These are phyloP conservation scores for Campoplex nolae DNA, from an alignment of 2,888 invertebrate genomes.

Conservation along the genomic window DNA sequence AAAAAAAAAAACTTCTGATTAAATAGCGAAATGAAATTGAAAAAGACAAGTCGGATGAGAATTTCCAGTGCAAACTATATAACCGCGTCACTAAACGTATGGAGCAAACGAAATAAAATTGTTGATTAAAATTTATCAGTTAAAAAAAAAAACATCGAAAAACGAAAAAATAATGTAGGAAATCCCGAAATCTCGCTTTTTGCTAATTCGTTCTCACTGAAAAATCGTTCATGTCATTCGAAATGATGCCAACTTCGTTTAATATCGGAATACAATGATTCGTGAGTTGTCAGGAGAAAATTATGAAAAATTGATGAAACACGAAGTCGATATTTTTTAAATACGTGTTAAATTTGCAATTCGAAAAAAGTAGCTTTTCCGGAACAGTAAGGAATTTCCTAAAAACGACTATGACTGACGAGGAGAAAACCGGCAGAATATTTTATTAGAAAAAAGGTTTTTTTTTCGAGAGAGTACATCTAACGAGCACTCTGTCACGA, in stretches of 20 bases:
- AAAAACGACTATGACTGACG: neutral
- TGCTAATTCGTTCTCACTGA: neutral
- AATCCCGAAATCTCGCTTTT: neutral
- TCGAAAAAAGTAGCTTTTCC: neutral
- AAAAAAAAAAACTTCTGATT: neutral
- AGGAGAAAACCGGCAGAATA: neutral
- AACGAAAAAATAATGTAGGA: neutral
- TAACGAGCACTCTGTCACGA: slow-evolving; percentile 1
- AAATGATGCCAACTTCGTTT: no score
- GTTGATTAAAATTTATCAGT: no score
- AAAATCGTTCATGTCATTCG: neutral
- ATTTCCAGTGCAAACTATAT: neutral
- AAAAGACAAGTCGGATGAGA: neutral
- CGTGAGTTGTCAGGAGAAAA: neutral
- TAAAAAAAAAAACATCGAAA: neutral
- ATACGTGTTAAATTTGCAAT: neutral
- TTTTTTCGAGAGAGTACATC: neutral
- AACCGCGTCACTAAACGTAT: neutral
- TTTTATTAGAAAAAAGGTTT: neutral
- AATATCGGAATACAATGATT: no score
- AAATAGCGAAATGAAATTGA: neutral
- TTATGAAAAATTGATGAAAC: neutral
- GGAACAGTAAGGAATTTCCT: neutral
- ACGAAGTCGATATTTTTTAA: no score
- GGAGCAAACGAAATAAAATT: neutral